Percentiles rank a stretch among this genome's conserved stretches.
phyloP scores from a whole-genome alignment of 2,888 invertebrate genomes.

The Lepidonotus clava region DNA sequence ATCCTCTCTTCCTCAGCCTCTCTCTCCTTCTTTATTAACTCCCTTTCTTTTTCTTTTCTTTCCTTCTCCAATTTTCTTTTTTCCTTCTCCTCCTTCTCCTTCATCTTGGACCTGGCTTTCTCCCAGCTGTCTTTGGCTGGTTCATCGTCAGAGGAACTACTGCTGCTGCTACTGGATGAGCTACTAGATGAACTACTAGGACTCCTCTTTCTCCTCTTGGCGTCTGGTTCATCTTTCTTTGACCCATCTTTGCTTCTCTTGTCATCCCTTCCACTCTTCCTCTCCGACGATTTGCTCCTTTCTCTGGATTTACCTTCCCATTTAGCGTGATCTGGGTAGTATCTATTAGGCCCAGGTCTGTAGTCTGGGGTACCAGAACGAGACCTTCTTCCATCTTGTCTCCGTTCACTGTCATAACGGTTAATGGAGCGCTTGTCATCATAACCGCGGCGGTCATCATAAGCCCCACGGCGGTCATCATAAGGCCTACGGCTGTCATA shows the following conservation, averaged over 20 bases:
- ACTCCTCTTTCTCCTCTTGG: neutral
- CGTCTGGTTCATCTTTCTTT: neutral
- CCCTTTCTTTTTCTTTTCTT: neutral
- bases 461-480: no score
- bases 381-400: no score
- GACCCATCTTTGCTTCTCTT: neutral
- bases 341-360: no score
- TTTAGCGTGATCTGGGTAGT: no score
- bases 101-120: neutral
- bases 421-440: no score
- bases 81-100: constrained; percentile 23
- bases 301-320: no score
- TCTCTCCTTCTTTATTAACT: neutral
- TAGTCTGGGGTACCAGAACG: no score
- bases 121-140: neutral
- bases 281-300: no score
- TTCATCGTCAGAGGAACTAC: neutral
- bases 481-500: no score
- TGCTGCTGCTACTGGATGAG: constrained; percentile 15
- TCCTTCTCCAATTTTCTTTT: neutral
- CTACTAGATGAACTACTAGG: neutral
- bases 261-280: no score
- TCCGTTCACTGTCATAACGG: no score
- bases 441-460: no score
- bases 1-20: neutral